These are phyloP conservation scores for Anagrus nilaparvatae DNA, from an alignment of 1,140 invertebrate species.

Conservation along the genomic window DNA sequence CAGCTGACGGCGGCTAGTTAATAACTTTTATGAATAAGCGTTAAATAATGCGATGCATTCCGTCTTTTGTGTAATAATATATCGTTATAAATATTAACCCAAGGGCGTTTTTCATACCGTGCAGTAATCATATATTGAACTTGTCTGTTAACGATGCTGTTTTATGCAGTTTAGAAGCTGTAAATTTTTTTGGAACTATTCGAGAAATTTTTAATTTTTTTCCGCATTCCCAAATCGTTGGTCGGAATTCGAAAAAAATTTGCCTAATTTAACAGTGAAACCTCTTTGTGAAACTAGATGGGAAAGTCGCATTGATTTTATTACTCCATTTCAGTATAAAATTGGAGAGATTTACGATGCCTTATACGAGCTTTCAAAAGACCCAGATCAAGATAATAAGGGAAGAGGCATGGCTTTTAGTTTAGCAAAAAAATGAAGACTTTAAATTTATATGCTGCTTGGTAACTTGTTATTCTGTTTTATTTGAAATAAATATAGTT, in stretches of 20 bases:
- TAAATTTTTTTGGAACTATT: conserved; percentile 15
- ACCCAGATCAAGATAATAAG: conserved; percentile 18
- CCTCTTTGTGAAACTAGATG: conserved; percentile 4
- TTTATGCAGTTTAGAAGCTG: conserved; percentile 11
- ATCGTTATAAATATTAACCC: too few species aligned
- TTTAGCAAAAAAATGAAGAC: conserved; percentile 17
- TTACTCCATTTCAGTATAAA: conserved; percentile 12
- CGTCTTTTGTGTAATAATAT: too few species aligned
- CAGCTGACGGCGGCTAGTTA: too few species aligned
- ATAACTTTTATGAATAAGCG: too few species aligned
- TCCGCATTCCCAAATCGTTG: too few species aligned
- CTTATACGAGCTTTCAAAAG: too few species aligned
- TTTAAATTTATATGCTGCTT: conserved; percentile 21
- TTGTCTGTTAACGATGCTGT: too few species aligned
- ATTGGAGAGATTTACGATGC: too few species aligned
- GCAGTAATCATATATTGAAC: too few species aligned
- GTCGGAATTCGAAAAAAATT: conserved; percentile 17
- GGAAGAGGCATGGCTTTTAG: conserved; percentile 19
- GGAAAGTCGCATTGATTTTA: conserved; percentile 5
- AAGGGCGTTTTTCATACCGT: too few species aligned
- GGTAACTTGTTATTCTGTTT: conserved; percentile 26
- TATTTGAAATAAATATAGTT: too few species aligned
- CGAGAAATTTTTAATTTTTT: background rate
- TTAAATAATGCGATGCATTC: too few species aligned
- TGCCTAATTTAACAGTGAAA: conserved; percentile 8